phyloP scores from a whole-genome alignment of 1,140 invertebrate species.

The Diorhabda elongata region DNA sequence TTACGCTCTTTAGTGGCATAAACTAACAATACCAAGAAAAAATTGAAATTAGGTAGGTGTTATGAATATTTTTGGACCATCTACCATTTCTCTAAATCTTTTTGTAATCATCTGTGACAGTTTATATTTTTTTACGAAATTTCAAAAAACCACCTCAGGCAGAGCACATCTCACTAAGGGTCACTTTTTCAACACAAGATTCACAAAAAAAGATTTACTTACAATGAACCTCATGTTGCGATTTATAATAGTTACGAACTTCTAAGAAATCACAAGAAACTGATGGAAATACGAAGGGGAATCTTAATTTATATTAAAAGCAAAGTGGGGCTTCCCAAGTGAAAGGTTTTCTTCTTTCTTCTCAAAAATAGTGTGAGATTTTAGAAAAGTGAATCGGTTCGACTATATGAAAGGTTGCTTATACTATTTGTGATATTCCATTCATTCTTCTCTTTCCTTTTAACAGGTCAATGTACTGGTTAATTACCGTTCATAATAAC shows the following conservation, averaged over 20 bases:
- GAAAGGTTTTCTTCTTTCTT: background rate
- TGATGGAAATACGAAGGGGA: background rate
- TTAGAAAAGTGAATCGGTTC: background rate
- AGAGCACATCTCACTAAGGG: too few relatives aligned
- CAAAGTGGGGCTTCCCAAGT: background rate
- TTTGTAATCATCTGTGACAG: too few relatives aligned
- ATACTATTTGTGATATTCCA: background rate
- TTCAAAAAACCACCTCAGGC: too few relatives aligned
- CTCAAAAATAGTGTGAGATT: background rate
- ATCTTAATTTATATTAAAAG: background rate
- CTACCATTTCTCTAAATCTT: too few relatives aligned
- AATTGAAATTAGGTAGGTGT: too few relatives aligned
- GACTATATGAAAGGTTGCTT: background rate
- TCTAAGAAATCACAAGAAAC: background rate
- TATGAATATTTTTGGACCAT: too few relatives aligned
- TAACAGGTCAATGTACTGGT: background rate
- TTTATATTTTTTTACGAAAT: too few relatives aligned
- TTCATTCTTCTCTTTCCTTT: background rate
- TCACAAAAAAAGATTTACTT: background rate
- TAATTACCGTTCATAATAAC: background rate
- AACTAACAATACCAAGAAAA: too few relatives aligned
- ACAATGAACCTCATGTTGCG: background rate
- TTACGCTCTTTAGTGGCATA: too few relatives aligned
- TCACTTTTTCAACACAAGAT: too few relatives aligned
- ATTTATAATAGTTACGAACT: background rate